Evolutionary conservation across 2,113 vertebrate genomes (phyloP).

Genomic region (Bos javanicus): DNA sequence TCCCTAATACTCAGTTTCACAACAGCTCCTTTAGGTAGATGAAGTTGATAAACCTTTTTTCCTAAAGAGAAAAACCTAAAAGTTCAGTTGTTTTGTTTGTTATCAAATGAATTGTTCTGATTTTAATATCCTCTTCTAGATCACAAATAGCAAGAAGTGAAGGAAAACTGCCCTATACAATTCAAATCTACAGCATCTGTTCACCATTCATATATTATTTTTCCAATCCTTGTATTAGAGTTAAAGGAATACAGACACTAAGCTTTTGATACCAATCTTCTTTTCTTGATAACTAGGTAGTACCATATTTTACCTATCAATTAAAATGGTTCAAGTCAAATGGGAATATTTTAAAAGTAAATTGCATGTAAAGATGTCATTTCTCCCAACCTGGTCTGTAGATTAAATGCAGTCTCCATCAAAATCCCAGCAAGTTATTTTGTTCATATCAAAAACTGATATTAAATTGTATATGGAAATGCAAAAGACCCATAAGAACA

Average conservation of each 20-base stretch:
- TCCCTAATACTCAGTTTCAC: background rate
- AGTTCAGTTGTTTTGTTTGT: background rate
- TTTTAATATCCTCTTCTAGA: background rate
- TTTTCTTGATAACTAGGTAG: background rate
- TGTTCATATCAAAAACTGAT: background rate
- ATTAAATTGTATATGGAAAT: background rate
- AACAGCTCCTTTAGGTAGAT: background rate
- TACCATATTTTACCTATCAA: background rate
- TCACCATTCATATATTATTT: background rate
- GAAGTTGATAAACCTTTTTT: background rate
- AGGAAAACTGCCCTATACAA: background rate
- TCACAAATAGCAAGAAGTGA: background rate
- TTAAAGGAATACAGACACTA: background rate
- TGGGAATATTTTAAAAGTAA: conserved; percentile 73
- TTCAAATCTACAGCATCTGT: background rate
- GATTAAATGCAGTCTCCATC: background rate
- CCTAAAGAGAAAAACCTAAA: background rate
- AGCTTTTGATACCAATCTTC: background rate
- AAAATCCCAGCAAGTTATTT: background rate
- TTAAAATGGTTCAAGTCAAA: conserved; percentile 67
- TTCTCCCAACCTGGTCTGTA: background rate
- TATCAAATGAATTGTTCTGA: background rate
- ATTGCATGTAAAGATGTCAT: background rate
- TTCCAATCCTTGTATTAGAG: background rate
- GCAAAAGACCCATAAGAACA: background rate